phyloP scores from a whole-genome alignment of 2,113 vertebrate species.

The Acanthisitta chloris region DNA sequence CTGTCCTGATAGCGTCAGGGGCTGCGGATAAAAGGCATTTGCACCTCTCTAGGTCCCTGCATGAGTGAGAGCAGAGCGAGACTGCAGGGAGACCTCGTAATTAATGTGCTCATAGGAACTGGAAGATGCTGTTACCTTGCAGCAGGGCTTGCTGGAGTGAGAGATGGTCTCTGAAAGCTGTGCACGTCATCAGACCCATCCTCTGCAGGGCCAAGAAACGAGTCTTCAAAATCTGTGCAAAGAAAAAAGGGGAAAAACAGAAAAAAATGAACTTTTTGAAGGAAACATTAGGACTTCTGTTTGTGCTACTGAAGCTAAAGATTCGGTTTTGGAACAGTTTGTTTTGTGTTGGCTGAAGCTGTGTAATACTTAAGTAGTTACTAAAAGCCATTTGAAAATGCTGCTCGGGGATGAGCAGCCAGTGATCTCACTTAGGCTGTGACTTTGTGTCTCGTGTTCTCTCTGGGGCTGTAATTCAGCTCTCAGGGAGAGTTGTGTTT shows the following conservation, averaged over 20 bases:
- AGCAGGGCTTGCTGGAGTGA: not conserved
- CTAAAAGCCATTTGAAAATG: not conserved
- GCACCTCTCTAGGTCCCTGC: not conserved
- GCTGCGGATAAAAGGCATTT: not conserved
- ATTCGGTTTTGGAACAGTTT: not conserved
- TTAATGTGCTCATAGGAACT: not conserved
- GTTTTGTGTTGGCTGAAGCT: not conserved
- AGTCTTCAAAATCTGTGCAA: not conserved
- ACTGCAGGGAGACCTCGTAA: not conserved
- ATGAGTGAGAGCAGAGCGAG: not conserved
- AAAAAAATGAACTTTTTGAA: not conserved
- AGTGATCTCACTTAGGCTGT: not conserved
- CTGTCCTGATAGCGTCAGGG: not conserved
- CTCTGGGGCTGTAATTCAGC: fast-evolving
- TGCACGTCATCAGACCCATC: not conserved
- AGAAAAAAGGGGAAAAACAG: not conserved
- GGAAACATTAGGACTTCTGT: not conserved
- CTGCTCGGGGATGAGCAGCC: not conserved
- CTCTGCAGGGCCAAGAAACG: not conserved
- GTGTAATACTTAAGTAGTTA: not conserved
- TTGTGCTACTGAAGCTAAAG: not conserved
- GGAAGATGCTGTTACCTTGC: not conserved
- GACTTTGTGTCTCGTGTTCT: fast-evolving
- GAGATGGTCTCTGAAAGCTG: not conserved
- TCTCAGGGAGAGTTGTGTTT: not conserved